These are phyloP conservation scores for Dione vanillae DNA, from an alignment of 2,888 invertebrate species.

Conservation along the genomic window DNA sequence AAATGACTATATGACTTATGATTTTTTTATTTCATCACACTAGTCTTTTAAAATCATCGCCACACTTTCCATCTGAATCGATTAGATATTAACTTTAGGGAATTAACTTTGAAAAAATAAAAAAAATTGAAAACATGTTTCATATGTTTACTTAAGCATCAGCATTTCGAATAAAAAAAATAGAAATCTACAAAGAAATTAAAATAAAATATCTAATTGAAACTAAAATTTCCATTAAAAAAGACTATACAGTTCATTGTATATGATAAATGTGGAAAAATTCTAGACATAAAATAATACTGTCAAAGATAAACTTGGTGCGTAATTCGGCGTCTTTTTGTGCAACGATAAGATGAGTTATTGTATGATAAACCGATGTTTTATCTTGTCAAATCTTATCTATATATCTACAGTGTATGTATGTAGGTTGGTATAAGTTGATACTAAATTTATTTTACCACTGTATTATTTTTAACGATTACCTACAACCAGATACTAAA, in stretches of 20 bases:
- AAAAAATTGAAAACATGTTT: no score
- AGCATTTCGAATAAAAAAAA: no score
- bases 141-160: no score
- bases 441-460: neutral
- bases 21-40: no score
- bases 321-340: conserved; percentile 22
- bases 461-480: neutral
- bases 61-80: no score
- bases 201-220: neutral
- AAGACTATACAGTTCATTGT: neutral
- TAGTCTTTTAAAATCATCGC: no score
- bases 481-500: neutral
- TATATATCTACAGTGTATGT: neutral
- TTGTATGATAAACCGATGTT: conserved; percentile 13
- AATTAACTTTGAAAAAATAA: no score
- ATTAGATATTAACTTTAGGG: no score
- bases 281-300: conserved; percentile 13
- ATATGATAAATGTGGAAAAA: neutral
- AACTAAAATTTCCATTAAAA: neutral
- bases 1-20: no score
- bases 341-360: conserved; percentile 11
- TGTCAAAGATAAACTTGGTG: neutral
- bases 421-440: neutral
- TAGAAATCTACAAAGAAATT: no score
- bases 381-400: conserved; percentile 19